Evolutionary conservation across 1,140 invertebrate genomes (phyloP).

Genomic region (Hyles vespertilio): DNA sequence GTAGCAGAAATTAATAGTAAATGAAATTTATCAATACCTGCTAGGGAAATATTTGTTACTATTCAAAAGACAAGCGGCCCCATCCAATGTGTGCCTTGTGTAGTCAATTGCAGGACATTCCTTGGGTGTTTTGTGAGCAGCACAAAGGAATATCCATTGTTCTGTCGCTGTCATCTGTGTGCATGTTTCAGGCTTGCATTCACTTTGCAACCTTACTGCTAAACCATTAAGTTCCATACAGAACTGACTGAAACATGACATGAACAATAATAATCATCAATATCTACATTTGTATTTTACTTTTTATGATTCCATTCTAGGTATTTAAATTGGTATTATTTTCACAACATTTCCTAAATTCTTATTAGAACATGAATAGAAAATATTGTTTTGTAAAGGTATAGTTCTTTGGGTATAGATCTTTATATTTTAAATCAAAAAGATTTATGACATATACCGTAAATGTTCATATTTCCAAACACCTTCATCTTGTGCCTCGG

Average conservation of each 20-base stretch:
- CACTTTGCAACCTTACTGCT: constrained; percentile 93
- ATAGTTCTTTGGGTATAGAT: no score
- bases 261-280: not conserved
- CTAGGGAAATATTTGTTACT: constrained; percentile 99
- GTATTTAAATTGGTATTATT: no score
- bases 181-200: constrained; percentile 97
- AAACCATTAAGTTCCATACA: constrained; percentile 99
- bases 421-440: not conserved
- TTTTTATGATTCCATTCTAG: no score
- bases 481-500: constrained; percentile 98
- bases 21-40: constrained; percentile 79
- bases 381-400: no score
- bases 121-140: constrained; percentile 99
- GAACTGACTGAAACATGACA: constrained; percentile 86
- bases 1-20: not conserved
- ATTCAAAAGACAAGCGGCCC: constrained; percentile 98
- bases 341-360: no score
- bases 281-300: no score
- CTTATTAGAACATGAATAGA: no score
- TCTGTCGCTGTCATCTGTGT: constrained; percentile 99
- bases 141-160: constrained; percentile 99
- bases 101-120: constrained; percentile 99
- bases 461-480: constrained; percentile 99
- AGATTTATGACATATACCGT: constrained; percentile 70
- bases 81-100: constrained; percentile 99